phyloP scores from a whole-genome alignment of 2,113 vertebrate species.

The Malurus melanocephalus region DNA sequence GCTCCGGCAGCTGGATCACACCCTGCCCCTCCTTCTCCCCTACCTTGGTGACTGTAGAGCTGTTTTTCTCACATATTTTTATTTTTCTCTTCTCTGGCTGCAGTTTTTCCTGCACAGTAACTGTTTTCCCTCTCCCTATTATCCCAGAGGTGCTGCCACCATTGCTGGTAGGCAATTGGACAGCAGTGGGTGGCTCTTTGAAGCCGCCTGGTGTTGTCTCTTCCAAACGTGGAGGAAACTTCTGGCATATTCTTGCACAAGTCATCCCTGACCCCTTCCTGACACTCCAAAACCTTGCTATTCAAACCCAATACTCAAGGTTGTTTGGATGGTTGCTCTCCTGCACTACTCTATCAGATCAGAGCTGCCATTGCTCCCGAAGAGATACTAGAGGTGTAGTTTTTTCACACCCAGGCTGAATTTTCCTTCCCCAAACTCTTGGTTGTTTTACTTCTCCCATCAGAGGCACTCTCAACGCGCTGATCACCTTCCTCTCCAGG shows the following conservation, averaged over 20 bases:
- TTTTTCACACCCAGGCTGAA: neutral
- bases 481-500: neutral
- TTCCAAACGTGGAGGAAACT: accelerated
- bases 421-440: neutral
- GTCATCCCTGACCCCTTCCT: no score
- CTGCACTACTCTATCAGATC: neutral
- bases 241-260: neutral
- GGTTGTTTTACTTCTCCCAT: neutral
- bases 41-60: neutral
- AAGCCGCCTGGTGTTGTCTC: neutral
- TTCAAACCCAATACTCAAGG: neutral
- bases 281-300: neutral
- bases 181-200: neutral
- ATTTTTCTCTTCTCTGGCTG: neutral
- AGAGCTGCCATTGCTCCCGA: neutral
- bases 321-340: neutral
- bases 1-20: neutral
- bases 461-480: neutral
- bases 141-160: neutral
- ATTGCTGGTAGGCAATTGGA: neutral
- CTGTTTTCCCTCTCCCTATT: neutral
- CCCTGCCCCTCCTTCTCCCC: neutral
- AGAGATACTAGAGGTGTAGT: neutral
- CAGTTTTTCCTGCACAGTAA: neutral
- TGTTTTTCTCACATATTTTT: neutral